phyloP scores from a whole-genome alignment of 2,888 invertebrate species.

The Ochropacha duplaris region DNA sequence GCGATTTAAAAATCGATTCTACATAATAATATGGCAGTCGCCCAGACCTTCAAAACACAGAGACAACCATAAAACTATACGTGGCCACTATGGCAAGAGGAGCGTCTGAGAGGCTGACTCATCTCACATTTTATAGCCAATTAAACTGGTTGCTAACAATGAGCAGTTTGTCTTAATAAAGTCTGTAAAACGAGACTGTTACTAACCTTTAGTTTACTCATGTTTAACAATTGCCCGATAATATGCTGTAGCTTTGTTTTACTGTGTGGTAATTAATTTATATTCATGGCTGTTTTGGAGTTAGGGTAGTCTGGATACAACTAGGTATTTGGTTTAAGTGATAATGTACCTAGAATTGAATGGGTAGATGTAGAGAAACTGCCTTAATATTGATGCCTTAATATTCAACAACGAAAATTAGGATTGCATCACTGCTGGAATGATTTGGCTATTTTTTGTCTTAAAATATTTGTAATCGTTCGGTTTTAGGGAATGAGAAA shows the following conservation, averaged over 20 bases:
- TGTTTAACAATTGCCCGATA: constrained; percentile 32
- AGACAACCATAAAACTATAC: neutral
- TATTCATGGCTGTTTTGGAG: neutral
- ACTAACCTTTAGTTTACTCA: constrained; percentile 41
- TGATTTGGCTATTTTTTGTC: too few species aligned
- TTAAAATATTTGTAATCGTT: too few species aligned
- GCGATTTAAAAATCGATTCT: neutral
- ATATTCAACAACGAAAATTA: too few species aligned
- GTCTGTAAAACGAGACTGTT: constrained; percentile 44
- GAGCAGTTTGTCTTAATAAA: constrained; percentile 66
- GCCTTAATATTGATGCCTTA: too few species aligned
- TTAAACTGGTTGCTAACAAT: constrained; percentile 58
- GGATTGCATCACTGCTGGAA: too few species aligned
- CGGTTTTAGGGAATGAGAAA: too few species aligned
- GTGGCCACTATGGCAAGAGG: neutral
- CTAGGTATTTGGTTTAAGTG: too few species aligned
- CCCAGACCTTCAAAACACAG: neutral
- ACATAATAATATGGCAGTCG: neutral
- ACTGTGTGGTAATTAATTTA: constrained; percentile 18
- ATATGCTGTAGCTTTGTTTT: constrained; percentile 19
- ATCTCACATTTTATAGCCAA: constrained; percentile 63
- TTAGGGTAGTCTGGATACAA: too few species aligned
- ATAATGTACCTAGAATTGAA: too few species aligned
- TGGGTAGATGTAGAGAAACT: too few species aligned
- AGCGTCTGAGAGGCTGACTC: constrained; percentile 28